phyloP scores from a whole-genome alignment of 2,113 vertebrate species.

The Corythoichthys haematopterus region DNA sequence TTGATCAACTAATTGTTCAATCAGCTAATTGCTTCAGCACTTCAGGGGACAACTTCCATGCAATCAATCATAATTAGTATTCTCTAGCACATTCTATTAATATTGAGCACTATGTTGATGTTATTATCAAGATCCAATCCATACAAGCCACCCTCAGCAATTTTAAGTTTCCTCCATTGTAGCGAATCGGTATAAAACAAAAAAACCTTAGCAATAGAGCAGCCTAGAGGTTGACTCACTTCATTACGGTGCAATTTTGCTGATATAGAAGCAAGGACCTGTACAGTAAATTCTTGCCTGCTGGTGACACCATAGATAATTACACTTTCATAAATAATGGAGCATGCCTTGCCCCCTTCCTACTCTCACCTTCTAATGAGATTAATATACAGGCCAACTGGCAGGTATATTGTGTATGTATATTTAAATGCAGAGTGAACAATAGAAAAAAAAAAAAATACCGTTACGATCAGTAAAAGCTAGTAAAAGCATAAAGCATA shows the following conservation, averaged over 20 bases:
- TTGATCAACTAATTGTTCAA: constrained; percentile 10
- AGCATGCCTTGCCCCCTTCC: constrained; percentile 63
- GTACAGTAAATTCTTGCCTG: constrained; percentile 63
- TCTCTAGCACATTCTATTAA: not conserved
- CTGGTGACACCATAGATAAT: constrained; percentile 70
- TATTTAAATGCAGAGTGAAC: constrained; percentile 3
- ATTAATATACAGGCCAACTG: constrained; percentile 60
- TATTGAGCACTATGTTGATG: not conserved
- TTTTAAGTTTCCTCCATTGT: not conserved
- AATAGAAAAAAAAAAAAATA: not conserved
- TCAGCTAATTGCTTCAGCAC: constrained; percentile 7
- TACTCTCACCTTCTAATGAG: constrained; percentile 61
- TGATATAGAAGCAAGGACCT: constrained; percentile 68
- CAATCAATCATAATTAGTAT: constrained; percentile 1
- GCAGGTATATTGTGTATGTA: constrained; percentile 42
- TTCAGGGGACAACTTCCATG: not conserved
- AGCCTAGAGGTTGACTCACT: constrained; percentile 61
- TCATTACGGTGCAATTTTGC: constrained; percentile 70
- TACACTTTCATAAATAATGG: constrained; percentile 72
- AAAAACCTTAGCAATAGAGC: constrained; percentile 21
- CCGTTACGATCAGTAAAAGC: not conserved
- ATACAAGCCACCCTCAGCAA: not conserved
- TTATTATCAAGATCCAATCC: not conserved
- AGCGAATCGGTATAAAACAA: not conserved
- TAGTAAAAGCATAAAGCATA: not conserved